phyloP scores from a whole-genome alignment of 2,113 vertebrate genomes.

The Pongo pygmaeus region DNA sequence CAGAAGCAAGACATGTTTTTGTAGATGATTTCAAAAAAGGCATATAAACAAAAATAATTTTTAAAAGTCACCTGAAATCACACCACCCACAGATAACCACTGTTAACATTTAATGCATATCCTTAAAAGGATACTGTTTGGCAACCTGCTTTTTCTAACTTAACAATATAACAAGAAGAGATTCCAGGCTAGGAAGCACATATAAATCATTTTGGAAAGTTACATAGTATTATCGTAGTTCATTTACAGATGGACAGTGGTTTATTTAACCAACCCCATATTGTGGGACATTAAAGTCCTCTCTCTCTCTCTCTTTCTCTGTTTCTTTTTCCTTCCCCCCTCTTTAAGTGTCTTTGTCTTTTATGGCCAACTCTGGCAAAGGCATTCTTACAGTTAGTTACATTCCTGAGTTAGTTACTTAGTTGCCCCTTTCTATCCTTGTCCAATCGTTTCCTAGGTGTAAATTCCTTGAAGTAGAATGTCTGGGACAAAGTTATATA shows the following conservation, averaged over 20 bases:
- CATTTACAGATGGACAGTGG: constrained; percentile 38
- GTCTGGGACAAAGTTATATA: background rate
- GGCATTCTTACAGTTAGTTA: background rate
- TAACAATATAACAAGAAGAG: constrained; percentile 59
- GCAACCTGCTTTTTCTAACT: constrained; percentile 64
- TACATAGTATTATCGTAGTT: constrained; percentile 35
- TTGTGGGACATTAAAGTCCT: background rate
- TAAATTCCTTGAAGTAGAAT: background rate
- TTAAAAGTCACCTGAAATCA: constrained; percentile 75
- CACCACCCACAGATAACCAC: constrained; percentile 68
- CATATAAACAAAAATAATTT: constrained; percentile 71
- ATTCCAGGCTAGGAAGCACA: constrained; percentile 24
- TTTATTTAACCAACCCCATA: constrained; percentile 59
- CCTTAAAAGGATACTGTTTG: constrained; percentile 70
- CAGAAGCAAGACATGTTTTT: constrained; percentile 50
- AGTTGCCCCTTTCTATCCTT: background rate
- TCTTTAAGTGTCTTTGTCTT: background rate
- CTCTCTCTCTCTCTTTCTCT: background rate
- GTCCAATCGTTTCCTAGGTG: background rate
- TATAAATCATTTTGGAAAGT: constrained; percentile 52
- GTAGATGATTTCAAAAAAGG: constrained; percentile 44
- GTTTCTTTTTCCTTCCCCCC: background rate
- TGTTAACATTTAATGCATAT: constrained; percentile 64
- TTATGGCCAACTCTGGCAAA: background rate
- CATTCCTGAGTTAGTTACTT: background rate